Evolutionary conservation across 2,797 vertebrate genomes (phyloP).

Genomic region (Monodelphis domestica): DNA sequence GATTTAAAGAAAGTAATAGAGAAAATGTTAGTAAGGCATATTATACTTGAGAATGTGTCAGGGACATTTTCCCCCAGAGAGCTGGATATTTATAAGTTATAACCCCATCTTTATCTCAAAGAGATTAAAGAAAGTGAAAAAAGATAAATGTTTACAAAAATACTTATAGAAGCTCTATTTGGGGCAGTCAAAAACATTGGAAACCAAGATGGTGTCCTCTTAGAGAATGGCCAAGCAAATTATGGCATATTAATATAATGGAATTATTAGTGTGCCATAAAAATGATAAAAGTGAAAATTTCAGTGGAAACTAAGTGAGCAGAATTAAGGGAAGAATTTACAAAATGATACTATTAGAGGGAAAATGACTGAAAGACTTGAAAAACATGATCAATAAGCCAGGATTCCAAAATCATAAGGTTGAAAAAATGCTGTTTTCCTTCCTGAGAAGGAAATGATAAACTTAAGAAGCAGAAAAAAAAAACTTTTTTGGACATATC

Average conservation of each 20-base stretch:
- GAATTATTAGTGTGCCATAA: neutral
- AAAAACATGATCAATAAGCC: neutral
- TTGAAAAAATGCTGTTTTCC: neutral
- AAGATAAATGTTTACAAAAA: neutral
- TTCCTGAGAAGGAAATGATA: neutral
- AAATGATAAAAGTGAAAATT: neutral
- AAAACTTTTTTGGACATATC: neutral
- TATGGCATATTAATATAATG: neutral
- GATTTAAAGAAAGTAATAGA: neutral
- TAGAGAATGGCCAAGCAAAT: neutral
- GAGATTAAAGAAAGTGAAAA: neutral
- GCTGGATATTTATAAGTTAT: neutral
- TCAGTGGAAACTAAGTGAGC: neutral
- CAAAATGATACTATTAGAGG: neutral
- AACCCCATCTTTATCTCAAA: neutral
- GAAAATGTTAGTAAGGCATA: neutral
- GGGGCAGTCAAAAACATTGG: neutral
- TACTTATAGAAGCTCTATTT: neutral
- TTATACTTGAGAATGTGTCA: neutral
- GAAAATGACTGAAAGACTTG: neutral
- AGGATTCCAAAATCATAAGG: neutral
- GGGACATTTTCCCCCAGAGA: neutral
- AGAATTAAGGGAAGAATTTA: neutral
- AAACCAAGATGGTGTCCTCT: neutral
- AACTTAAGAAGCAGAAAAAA: neutral